These are phyloP conservation scores for Rhysida immarginata DNA, from an alignment of 1,140 invertebrate genomes.

Conservation along the genomic window DNA sequence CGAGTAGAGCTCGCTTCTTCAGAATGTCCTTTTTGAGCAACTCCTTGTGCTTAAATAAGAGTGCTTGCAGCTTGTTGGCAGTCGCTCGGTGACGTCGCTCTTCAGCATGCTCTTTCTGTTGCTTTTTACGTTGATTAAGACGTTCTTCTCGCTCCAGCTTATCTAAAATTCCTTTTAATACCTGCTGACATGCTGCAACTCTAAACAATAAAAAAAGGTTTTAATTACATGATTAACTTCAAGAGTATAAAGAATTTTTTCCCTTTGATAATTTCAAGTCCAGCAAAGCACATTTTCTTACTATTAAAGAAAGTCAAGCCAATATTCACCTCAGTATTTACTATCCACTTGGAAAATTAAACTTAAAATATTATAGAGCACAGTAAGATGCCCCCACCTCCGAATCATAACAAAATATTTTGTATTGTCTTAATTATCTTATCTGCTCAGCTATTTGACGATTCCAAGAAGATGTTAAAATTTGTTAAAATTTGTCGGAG, in stretches of 20 bases:
- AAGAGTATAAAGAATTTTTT: not conserved
- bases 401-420: too few species aligned
- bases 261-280: too few species aligned
- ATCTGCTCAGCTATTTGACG: too few species aligned
- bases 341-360: too few species aligned
- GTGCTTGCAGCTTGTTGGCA: conserved; percentile 24
- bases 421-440: too few species aligned
- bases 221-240: not conserved
- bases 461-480: too few species aligned
- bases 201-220: conserved; percentile 14
- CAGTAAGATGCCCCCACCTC: too few species aligned
- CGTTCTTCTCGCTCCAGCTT: conserved; percentile 31
- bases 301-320: too few species aligned
- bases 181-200: conserved; percentile 24
- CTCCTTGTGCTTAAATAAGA: conserved; percentile 70
- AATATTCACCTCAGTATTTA: too few species aligned
- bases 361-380: too few species aligned
- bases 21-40: conserved; percentile 84
- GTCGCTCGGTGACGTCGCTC: conserved; percentile 27
- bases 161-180: conserved; percentile 29
- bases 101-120: conserved; percentile 26
- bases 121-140: conserved; percentile 21
- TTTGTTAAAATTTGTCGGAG: too few species aligned
- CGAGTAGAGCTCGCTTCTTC: conserved; percentile 70
- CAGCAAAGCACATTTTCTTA: too few species aligned